Base-by-base conservation (phyloP, 2,888 invertebrate species). In the Gryllus longicercus region DNA sequence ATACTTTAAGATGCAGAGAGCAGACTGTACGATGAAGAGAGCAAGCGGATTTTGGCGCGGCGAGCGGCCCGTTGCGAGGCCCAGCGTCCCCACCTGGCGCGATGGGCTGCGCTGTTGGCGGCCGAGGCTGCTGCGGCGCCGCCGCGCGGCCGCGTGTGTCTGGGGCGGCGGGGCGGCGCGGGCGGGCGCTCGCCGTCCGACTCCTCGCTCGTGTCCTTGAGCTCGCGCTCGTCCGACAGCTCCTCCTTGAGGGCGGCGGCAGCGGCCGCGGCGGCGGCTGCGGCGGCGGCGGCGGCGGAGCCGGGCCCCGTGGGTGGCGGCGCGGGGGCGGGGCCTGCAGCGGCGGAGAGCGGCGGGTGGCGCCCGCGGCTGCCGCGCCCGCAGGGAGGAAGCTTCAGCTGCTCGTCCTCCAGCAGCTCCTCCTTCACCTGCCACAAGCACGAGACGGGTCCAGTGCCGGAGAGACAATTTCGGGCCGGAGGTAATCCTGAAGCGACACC, bases 81-180 rank as follows among this genome's bases (percentile, higher is more conserved):
- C 21, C 25, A 25, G 4, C 25, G 25, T 25, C 25, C 25, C 1
- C 38, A 38, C 38, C 38, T 38, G 38, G 38, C 38, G 38, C 38
- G 38, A 8, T 38, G 38, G 0, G 38, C 38, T 4, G 38, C 38
- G 38, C 38, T 95, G 49, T 95, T 94, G 0, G 94, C 94, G 83
- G 90, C 90, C 93, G 93, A 93, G 88, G 93, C 92, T 1, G 92
- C 91, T 81, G 91, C 51, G 93, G 87, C 85, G 91, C 83, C 12
- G 80, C 80, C 74, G 81, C 81, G 23, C 78, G 80, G 11, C 77
- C 78, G n/a, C 79, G 77, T n/a, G 63, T 63, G 63, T 14, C 63
- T 63, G 63, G 63, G 16, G 8, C 38, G 38, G 8, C 38, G 5
- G 38, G 38, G 38, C 38, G 38, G 38, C 38, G 38, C 38, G 63